Evolutionary conservation across 2,113 vertebrate species (phyloP), one percentile per base, ranked within the genome.

Genomic region (Plecturocebus donacophilus): DNA sequence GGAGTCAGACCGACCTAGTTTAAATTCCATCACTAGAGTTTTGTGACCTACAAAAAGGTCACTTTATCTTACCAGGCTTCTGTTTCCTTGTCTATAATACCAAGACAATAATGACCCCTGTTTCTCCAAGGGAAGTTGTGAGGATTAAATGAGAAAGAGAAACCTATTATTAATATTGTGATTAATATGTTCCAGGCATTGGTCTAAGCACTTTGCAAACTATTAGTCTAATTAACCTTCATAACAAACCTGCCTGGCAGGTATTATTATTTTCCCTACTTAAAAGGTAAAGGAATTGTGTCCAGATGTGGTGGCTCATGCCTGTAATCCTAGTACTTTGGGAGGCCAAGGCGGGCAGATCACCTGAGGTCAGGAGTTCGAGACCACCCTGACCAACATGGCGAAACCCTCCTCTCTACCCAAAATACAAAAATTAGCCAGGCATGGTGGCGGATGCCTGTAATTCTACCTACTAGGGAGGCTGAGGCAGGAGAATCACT

Each of bases 51-150:
- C 0, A 76, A 92, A 92, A 94, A 71, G 61, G 70, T 87, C 66
- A 23, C 49, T 79, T 79, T 70, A 90, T 82, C n/a, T 96, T 70
- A 87, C 56, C 20, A 32, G 38, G 76, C 20, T 95, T 87, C 88
- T 79, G 32, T 95, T 94, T 96, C 80, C 87, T 80, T n/a, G 9
- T 68, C 84, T 75, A 23, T 42, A 76, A 96, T 71, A 75, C 32
- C 54, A 68, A 80, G 52, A 52, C n/a, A 73, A n/a, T 27, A 88
- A 86, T 16, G 82, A 32, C 20, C 7, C 16, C 25, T 56, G 17
- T 71, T 45, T 83, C 77, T 94, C 38, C 23, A 56, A 64, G 38
- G 86, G 52, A 94, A 68, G 21, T 76, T 86, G 27, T 75, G n/a
- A 87, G 30, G 23, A 92, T 64, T 91, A 89, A 88, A 66, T 49